Conservation (phyloP, 1,140 invertebrate species). For the Planococcus citri region DNA sequence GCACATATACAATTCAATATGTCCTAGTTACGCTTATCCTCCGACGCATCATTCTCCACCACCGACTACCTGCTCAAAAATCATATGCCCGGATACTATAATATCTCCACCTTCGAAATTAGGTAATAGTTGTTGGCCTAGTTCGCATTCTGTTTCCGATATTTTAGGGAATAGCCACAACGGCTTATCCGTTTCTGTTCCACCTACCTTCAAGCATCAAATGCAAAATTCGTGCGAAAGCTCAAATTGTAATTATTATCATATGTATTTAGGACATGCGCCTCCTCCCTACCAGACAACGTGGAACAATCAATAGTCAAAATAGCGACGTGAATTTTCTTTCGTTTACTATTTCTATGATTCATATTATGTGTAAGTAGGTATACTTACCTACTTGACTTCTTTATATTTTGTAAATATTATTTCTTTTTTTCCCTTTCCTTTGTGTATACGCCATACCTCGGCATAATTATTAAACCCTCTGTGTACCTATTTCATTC, state of each 20-base stretch:
- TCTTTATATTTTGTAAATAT: no score
- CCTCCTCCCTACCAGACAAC: neutral
- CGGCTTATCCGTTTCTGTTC: neutral
- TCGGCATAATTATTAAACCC: no score
- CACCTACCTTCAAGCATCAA: slow-evolving; percentile 15
- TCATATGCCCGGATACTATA: neutral
- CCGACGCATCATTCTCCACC: slow-evolving; percentile 35
- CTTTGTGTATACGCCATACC: no score
- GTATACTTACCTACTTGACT: no score
- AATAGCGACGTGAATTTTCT: no score
- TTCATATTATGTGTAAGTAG: no score
- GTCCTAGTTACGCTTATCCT: slow-evolving; percentile 37
- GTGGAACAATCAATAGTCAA: neutral
- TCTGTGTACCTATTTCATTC: no score
- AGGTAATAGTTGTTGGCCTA: slow-evolving; percentile 37
- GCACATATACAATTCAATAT: slow-evolving; percentile 42
- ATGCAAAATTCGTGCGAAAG: slow-evolving; percentile 9
- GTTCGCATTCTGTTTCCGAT: slow-evolving; percentile 55
- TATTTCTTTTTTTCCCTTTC: no score
- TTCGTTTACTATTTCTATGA: no score
- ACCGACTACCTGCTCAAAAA: slow-evolving; percentile 14
- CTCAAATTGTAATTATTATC: slow-evolving; percentile 12
- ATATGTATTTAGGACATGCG: slow-evolving; percentile 6
- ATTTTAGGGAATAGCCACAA: slow-evolving; percentile 40
- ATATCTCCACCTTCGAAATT: slow-evolving; percentile 35